Percentiles rank a stretch among this genome's conserved stretches.
Evolutionary conservation across 2,888 invertebrate genomes (phyloP).

Genomic region (Agonopterix subpropinquella): DNA sequence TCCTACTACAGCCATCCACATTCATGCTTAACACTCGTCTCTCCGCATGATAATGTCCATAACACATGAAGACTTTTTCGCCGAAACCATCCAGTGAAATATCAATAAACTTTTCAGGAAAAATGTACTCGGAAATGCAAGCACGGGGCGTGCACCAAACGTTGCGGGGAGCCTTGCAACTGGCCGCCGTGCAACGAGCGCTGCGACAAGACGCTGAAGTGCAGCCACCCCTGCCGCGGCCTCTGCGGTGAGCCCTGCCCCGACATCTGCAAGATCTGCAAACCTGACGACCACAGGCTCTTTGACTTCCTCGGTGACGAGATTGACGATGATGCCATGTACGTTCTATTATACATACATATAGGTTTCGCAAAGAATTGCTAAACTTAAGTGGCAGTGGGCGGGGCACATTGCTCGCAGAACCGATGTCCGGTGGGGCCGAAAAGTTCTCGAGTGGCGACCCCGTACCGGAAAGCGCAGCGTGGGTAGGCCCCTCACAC

Average conservation of each 20-base stretch:
- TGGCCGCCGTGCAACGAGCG: slow-evolving; percentile 55
- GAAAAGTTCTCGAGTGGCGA: too few species aligned
- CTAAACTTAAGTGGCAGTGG: too few species aligned
- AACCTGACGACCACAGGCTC: slow-evolving; percentile 60
- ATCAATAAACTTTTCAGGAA: slow-evolving; percentile 32
- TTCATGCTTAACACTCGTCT: too few species aligned
- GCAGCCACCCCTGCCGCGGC: slow-evolving; percentile 80
- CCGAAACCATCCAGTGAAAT: not conserved
- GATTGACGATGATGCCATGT: slow-evolving; percentile 69
- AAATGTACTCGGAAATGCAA: slow-evolving; percentile 53
- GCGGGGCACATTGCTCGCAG: too few species aligned
- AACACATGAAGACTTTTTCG: too few species aligned
- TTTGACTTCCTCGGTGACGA: slow-evolving; percentile 45
- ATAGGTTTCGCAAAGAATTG: too few species aligned
- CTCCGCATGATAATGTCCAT: too few species aligned
- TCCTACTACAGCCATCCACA: too few species aligned
- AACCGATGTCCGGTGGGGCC: too few species aligned
- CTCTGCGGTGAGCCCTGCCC: slow-evolving; percentile 85
- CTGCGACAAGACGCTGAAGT: slow-evolving; percentile 51
- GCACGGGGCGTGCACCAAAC: slow-evolving; percentile 62
- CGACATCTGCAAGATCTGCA: slow-evolving; percentile 73
- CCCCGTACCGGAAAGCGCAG: too few species aligned
- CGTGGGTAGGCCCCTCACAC: too few species aligned
- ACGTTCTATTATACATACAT: slow-evolving; percentile 10
- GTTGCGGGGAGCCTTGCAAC: slow-evolving; percentile 63